phyloP scores from a whole-genome alignment of 2,797 vertebrate species.

The Sebastes cheni region DNA sequence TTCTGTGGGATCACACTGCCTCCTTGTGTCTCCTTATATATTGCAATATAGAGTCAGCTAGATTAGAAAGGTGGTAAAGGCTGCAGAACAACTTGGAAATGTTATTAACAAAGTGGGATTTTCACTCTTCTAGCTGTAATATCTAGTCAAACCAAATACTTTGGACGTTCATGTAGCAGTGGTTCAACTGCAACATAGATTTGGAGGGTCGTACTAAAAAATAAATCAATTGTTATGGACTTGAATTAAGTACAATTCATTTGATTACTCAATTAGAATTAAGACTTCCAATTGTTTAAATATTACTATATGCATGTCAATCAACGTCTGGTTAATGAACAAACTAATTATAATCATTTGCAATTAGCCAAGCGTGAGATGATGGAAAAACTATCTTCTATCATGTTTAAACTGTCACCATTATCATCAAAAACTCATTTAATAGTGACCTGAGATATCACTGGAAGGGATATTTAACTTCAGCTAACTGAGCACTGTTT shows the following conservation, averaged over 20 bases:
- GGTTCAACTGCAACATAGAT: neutral
- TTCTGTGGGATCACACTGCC: slow-evolving; percentile 66
- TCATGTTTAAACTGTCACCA: neutral
- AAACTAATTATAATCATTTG: neutral
- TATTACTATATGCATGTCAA: neutral
- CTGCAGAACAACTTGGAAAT: neutral
- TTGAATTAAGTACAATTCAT: neutral
- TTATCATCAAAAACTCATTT: neutral
- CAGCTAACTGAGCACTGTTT: too few species aligned
- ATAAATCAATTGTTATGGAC: neutral
- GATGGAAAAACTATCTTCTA: neutral
- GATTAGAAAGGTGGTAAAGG: neutral
- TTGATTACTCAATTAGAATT: neutral
- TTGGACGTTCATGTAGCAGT: neutral
- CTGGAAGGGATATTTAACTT: neutral
- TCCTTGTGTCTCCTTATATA: slow-evolving; percentile 50
- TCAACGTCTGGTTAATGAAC: neutral
- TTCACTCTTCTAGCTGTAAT: neutral
- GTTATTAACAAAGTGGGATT: neutral
- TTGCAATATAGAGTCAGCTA: neutral
- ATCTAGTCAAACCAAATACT: neutral
- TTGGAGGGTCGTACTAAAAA: neutral
- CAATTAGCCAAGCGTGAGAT: neutral
- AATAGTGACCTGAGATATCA: neutral
- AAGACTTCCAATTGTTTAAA: neutral